These are phyloP conservation scores for Cossypha heuglini DNA, from an alignment of 2,797 vertebrate genomes.

Conservation along the genomic window DNA sequence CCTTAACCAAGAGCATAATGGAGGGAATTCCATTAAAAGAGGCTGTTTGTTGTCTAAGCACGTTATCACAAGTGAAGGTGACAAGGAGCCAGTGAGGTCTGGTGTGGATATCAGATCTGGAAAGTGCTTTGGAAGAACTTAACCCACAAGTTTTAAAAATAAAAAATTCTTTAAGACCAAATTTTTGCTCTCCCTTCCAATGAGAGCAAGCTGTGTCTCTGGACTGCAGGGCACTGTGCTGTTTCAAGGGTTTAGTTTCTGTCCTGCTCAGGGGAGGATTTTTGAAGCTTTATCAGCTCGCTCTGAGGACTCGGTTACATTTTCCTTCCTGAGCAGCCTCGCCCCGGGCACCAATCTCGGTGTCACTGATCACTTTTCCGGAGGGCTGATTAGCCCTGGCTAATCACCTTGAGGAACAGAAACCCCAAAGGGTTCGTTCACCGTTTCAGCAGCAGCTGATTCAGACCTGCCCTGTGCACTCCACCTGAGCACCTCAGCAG, in stretches of 20 bases:
- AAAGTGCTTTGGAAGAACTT: conserved; percentile 17
- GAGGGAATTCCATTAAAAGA: background rate
- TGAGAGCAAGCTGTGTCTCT: background rate
- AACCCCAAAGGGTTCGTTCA: background rate
- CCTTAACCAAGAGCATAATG: background rate
- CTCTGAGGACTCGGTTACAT: background rate
- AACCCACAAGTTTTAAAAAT: background rate
- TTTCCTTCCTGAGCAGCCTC: conserved; percentile 12
- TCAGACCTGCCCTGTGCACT: background rate
- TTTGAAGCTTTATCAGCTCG: background rate
- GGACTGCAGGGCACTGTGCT: background rate
- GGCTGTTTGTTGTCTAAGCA: background rate
- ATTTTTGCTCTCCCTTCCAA: background rate
- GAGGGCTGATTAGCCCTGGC: background rate
- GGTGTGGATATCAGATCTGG: conserved; percentile 30
- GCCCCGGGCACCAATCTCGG: background rate
- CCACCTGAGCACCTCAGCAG: background rate
- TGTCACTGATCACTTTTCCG: background rate
- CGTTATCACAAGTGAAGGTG: background rate
- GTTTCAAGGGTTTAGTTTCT: background rate
- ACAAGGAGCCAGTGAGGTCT: background rate
- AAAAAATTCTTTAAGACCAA: background rate
- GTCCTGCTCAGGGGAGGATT: background rate
- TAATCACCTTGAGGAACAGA: background rate
- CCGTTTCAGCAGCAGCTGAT: background rate